Conservation (phyloP, 2,888 invertebrate genomes). For the Drosophila anomelani region DNA sequence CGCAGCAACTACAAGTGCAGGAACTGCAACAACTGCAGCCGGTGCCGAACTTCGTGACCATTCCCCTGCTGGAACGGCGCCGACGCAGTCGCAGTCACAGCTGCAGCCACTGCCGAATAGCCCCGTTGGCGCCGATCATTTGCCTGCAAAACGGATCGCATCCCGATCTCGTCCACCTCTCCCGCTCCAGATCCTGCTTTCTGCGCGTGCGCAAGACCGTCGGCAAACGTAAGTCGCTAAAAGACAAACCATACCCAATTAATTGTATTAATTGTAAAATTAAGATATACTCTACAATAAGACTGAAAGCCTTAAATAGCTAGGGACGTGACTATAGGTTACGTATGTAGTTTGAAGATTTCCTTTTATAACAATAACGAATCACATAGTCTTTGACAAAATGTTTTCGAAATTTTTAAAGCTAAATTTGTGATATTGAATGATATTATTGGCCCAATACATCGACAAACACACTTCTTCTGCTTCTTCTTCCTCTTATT, state of each 20-base stretch:
- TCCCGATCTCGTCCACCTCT: slow-evolving; percentile 58
- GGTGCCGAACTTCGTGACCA: slow-evolving; percentile 59
- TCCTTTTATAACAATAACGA: too few relatives aligned
- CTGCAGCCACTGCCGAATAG: slow-evolving; percentile 59
- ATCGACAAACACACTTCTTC: too few relatives aligned
- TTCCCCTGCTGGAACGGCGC: slow-evolving; percentile 64
- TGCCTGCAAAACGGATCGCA: slow-evolving; percentile 65
- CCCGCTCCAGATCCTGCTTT: slow-evolving; percentile 73
- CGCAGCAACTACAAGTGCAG: slow-evolving; percentile 34
- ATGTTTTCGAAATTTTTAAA: too few relatives aligned
- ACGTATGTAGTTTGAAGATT: too few relatives aligned
- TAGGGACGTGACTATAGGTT: too few relatives aligned
- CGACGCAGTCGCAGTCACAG: slow-evolving; percentile 64
- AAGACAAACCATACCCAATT: too few relatives aligned
- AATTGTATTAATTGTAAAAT: neutral
- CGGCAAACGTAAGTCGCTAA: slow-evolving; percentile 67
- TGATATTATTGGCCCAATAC: too few relatives aligned
- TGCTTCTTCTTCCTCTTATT: too few relatives aligned
- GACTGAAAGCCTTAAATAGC: too few relatives aligned
- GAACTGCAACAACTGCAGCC: slow-evolving; percentile 17
- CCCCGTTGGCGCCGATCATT: slow-evolving; percentile 65
- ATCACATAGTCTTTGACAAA: too few relatives aligned
- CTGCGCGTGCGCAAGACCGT: slow-evolving; percentile 75
- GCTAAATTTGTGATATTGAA: too few relatives aligned
- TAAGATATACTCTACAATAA: neutral